phyloP scores from a whole-genome alignment of 2,797 vertebrate genomes.

The Coilia nasus region DNA sequence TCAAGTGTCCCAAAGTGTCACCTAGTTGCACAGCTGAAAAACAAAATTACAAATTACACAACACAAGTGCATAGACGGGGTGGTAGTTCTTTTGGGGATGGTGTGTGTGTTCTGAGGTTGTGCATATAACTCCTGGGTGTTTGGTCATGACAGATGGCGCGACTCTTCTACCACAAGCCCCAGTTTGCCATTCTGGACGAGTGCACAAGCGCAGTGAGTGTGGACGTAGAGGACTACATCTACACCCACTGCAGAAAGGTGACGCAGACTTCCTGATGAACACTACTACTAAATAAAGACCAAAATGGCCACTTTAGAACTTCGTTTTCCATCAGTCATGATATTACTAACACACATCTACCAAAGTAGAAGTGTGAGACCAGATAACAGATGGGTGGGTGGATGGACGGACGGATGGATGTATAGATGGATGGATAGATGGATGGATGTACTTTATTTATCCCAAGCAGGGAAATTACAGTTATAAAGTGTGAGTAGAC shows the following conservation, averaged over 20 bases:
- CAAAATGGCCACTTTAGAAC: too few species aligned
- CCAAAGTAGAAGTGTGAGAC: neutral
- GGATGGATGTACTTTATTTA: too few species aligned
- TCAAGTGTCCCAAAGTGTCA: neutral
- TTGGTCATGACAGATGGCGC: constrained; percentile 84
- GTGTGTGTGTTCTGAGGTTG: neutral
- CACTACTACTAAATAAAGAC: neutral
- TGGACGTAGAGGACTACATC: constrained; percentile 98
- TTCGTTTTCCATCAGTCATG: too few species aligned
- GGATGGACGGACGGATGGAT: neutral
- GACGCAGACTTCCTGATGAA: neutral
- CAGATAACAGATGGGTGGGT: neutral
- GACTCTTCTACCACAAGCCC: constrained; percentile 97
- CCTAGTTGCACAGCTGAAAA: neutral
- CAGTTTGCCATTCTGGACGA: constrained; percentile 99
- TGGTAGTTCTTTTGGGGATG: neutral
- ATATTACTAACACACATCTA: neutral
- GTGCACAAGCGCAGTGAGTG: constrained; percentile 96
- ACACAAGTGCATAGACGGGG: too few species aligned
- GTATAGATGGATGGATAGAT: neutral
- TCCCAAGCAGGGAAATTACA: too few species aligned
- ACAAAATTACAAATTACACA: neutral
- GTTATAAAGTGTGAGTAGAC: too few species aligned
- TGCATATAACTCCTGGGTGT: neutral
- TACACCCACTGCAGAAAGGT: constrained; percentile 96